phyloP scores from a whole-genome alignment of 2,888 invertebrate species.

The Morinoia aosen region DNA sequence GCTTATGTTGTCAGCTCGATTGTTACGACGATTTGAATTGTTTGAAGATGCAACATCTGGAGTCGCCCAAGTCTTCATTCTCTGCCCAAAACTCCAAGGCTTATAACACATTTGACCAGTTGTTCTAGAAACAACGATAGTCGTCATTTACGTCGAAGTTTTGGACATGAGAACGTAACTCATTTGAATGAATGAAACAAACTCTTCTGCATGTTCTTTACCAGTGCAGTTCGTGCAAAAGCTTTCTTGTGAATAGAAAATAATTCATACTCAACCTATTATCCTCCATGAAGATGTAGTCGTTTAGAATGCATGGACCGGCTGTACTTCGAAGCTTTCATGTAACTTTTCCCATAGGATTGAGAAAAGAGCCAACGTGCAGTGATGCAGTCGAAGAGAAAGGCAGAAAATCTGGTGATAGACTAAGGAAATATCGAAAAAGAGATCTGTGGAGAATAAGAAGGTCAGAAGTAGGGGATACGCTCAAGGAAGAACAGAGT shows the following conservation, averaged over 20 bases:
- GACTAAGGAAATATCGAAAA: not conserved
- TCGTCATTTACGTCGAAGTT: not conserved
- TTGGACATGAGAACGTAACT: not conserved
- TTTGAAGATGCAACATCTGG: too few species aligned
- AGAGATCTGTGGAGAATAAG: not conserved
- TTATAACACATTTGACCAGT: too few species aligned
- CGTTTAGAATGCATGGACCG: not conserved
- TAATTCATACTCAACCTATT: not conserved
- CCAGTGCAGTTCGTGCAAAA: too few species aligned
- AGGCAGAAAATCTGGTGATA: not conserved
- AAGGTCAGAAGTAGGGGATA: not conserved
- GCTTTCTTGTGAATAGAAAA: not conserved
- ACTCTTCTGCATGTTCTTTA: too few species aligned
- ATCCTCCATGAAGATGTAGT: not conserved
- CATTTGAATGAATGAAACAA: not conserved
- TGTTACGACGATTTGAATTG: too few species aligned
- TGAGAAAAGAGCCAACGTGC: not conserved
- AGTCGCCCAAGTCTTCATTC: too few species aligned
- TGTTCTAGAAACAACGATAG: too few species aligned
- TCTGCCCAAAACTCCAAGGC: too few species aligned
- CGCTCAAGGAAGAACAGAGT: not conserved
- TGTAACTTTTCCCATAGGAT: not conserved
- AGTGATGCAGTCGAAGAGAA: not conserved
- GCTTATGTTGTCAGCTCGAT: too few species aligned
- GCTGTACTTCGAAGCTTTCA: not conserved